Base-by-base conservation (phyloP, 2,113 vertebrate genomes). In the Anhinga anhinga region DNA sequence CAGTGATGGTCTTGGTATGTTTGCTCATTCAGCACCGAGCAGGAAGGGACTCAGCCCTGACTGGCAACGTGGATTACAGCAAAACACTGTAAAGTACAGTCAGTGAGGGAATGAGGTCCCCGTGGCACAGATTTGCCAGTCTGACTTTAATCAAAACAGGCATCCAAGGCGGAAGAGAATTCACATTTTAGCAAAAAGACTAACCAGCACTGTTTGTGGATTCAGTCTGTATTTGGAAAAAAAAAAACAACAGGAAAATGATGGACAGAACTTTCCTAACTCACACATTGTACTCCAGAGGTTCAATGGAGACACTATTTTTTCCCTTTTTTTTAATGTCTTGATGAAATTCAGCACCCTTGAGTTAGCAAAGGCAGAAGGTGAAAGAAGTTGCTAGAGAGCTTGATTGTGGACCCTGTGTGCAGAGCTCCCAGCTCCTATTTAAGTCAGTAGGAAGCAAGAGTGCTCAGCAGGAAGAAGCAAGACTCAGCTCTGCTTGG, bases 311-410 rank as follows among this genome's bases (percentile, higher is more conserved):
- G 36, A 45, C 32, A 8, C 34, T n/a, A 19, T 17, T 10, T 20
- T 45, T 45, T 17, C 17, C 13, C 7, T 3, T 9, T 29, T 20
- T 27, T 63, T 50, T 47, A 58, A 16, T 8, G 7, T 18, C 44
- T 45, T 16, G 15, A 18, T 67, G 50, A 86, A 90, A 88, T 73
- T 95, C 94, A 95, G 90, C 94, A 95, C 93, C 95, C 61, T 82
- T 59, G 72, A 92, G 36, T 82, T 76, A 22, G 38, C 82, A 86
- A 96, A 88, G 95, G 92, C 90, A 93, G 63, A 82, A 88, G n/a
- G 67, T 74, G 72, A 97, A 83, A 81, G 50, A 19, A 88, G 14
- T 29, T 71, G 44, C 38, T 45, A 5, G 32, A 71, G 38, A 47
- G 78, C 73, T 66, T 27, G 25, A 47, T 42, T 58, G 19, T 70